phyloP scores from a whole-genome alignment of 2,888 invertebrate genomes.

The Tanypteryx hageni region DNA sequence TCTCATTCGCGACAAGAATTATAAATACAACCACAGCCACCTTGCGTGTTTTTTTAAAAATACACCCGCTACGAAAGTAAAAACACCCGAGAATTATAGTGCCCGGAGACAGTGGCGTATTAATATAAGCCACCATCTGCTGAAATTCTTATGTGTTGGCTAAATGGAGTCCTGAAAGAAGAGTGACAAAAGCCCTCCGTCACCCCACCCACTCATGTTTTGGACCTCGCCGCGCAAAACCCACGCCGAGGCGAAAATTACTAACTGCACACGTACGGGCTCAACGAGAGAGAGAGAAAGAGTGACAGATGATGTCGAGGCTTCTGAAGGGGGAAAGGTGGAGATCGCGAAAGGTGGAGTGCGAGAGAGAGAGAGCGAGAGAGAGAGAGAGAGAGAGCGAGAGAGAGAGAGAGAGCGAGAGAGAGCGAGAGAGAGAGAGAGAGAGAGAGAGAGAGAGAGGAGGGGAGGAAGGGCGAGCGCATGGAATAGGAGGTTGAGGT shows the following conservation, averaged over 20 bases:
- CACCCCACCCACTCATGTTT: background rate
- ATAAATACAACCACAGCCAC: too few relatives aligned
- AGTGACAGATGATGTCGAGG: background rate
- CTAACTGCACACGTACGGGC: too few relatives aligned
- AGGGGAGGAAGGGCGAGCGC: too few relatives aligned
- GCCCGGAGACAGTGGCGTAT: too few relatives aligned
- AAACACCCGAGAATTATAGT: too few relatives aligned
- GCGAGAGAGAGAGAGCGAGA: too few relatives aligned
- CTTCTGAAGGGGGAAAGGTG: background rate
- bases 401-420: background rate
- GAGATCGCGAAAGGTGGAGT: background rate
- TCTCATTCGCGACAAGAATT: too few relatives aligned
- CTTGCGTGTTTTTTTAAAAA: too few relatives aligned
- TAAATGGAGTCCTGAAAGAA: background rate
- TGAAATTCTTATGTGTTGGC: background rate
- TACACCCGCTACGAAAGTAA: too few relatives aligned
- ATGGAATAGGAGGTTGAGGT: slow-evolving; percentile 21
- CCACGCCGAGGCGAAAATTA: background rate
- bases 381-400: too few relatives aligned
- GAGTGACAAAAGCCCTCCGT: background rate
- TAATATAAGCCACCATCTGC: too few relatives aligned
- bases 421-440: background rate
- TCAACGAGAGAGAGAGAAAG: background rate
- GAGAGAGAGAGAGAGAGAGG: too few relatives aligned
- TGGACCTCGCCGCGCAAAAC: background rate